Evolutionary conservation across 2,888 invertebrate species (phyloP), one percentile per base, ranked within the genome.

Genomic region (Cosmia trapezina): DNA sequence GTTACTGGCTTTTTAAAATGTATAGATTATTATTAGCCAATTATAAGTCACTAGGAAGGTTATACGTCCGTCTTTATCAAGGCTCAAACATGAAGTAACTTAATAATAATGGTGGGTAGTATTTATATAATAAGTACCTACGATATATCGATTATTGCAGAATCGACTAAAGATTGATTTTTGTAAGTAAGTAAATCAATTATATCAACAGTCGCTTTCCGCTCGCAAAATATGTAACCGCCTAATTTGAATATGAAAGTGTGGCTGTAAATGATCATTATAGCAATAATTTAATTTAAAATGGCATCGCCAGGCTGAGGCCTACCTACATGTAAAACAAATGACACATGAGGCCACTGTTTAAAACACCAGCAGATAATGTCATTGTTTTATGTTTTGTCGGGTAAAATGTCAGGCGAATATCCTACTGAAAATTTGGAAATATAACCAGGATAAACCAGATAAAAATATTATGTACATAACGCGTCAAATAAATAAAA

Each of bases 181-280:
- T n/a, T n/a, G n/a, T n/a, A n/a, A n/a, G n/a, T n/a, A n/a, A n/a
- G n/a, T n/a, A n/a, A n/a, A n/a, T n/a, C n/a, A n/a, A n/a, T n/a
- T n/a, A n/a, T n/a, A n/a, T n/a, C n/a, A n/a, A n/a, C n/a, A n/a
- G n/a, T n/a, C n/a, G n/a, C 9, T 28, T 22, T 59, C 17, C n/a
- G 14, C 60, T 28, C 6, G 22, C 56, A 54, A 45, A 70, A 66
- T 62, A 66, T 77, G 51, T 47, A 49, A 37, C 33, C 9, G 43
- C 43, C 47, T 74, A 64, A 68, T 68, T 78, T 80, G 63, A 78
- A 80, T 74, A 80, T 79, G 63, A 80, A 68, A 78, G 63, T 41
- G 51, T 43, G 64, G 41, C 37, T 61, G 61, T 54, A 28, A 74
- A 61, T 51, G 64, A 64, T 61, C 54, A 80, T 78, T 67, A 67